phyloP scores from a whole-genome alignment of 2,888 invertebrate genomes.

The Apodemia arnacis region DNA sequence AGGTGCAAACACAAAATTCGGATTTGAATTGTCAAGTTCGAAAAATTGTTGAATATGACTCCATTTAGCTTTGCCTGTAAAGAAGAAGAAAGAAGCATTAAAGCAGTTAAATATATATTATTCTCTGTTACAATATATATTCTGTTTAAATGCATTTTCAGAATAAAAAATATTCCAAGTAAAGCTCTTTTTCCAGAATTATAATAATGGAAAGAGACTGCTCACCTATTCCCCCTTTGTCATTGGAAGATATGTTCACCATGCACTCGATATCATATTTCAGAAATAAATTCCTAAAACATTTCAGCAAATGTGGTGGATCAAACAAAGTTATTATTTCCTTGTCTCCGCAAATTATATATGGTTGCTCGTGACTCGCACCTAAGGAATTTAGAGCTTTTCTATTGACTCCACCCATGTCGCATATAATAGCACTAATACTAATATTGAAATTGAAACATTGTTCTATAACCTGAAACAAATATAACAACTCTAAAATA shows the following conservation, averaged over 20 bases:
- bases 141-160: background rate
- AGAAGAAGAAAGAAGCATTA: too few species aligned
- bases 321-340: slow-evolving; percentile 13
- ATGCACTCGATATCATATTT: background rate
- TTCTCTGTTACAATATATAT: too few species aligned
- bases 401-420: slow-evolving; percentile 68
- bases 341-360: background rate
- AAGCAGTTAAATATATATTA: too few species aligned
- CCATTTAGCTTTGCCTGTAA: too few species aligned
- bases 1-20: too few species aligned
- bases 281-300: background rate
- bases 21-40: too few species aligned
- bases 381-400: slow-evolving; percentile 57
- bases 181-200: background rate
- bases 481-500: background rate
- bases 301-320: background rate
- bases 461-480: slow-evolving; percentile 66
- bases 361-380: slow-evolving; percentile 30
- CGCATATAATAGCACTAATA: slow-evolving; percentile 60
- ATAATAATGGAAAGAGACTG: background rate
- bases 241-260: background rate
- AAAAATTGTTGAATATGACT: too few species aligned
- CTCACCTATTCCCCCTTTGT: background rate
- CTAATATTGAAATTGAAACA: slow-evolving; percentile 55
- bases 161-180: background rate